Base-by-base conservation (phyloP, 2,113 vertebrate genomes). In the Seriola dumerili region DNA sequence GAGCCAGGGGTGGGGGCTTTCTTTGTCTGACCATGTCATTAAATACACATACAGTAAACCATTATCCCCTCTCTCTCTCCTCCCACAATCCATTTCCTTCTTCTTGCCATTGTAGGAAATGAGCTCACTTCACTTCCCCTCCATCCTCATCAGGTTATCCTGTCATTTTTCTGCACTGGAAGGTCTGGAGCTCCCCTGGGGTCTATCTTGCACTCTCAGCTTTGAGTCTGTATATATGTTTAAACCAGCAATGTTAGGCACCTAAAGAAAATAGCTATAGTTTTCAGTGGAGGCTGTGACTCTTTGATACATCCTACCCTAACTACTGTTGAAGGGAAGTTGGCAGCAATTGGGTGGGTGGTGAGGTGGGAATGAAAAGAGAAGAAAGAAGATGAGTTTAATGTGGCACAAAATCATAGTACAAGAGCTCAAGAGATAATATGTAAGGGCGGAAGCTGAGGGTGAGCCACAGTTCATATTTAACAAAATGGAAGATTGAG, bases 71-170 rank as follows among this genome's bases (percentile, higher is more conserved):
- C 59, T 36, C 38, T 29, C 9, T 59, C 46, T 74, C 57, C 64
- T 75, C 79, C 81, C 78, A 76, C 58, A 76, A 57, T 80, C 76
- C 85, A 89, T 88, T 89, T 92, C 81, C 82, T 88, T 73, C 80
- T 80, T 78, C 34, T 81, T 77, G 66, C 86, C 68, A 75, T 91
- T 75, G 74, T 64, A 90, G 88, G 88, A 93, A 92, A 92, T 93
- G 83, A 92, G 85, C 88, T 93, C 89, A 89, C 70, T 90, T 76
- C 44, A 82, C 69, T 91, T 90, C 91, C 76, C 13, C 44, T 81
- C 72, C 44, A 59, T 75, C 66, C 55, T 65, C 61, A 74, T 48
- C 0, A 7, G 72, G 78, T 85, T 72, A 86, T 86, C 68, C 84
- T 88, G 89, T 89, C 83, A 85, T 88, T 84, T 83, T 88, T 83